These are phyloP conservation scores for Mesoclemmys tuberculata DNA, from an alignment of 2,113 vertebrate genomes.

Conservation along the genomic window DNA sequence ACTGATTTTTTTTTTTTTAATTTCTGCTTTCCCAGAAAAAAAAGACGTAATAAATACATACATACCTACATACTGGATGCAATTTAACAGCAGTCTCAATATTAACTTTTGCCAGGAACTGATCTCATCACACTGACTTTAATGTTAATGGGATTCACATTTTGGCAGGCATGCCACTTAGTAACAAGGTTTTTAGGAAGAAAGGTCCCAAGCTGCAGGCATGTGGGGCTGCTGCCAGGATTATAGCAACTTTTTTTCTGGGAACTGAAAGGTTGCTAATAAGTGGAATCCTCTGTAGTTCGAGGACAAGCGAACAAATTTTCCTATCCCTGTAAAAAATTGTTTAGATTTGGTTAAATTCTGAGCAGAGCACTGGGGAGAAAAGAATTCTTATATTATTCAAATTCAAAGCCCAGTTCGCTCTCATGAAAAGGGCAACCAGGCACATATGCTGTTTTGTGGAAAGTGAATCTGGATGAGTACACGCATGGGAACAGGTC, in stretches of 20 bases:
- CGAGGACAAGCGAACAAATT: background rate
- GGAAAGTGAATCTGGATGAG: background rate
- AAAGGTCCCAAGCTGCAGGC: background rate
- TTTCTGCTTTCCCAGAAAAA: background rate
- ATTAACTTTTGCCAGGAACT: background rate
- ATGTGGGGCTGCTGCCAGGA: background rate
- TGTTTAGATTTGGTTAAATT: background rate
- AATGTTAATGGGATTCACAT: background rate
- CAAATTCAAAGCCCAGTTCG: background rate
- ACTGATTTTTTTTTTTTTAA: background rate
- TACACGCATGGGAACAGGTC: background rate
- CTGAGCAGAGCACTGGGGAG: background rate
- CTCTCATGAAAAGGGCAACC: background rate
- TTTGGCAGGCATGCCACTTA: no score
- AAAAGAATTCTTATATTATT: background rate
- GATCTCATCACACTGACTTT: background rate
- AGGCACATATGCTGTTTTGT: background rate
- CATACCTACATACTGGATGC: background rate
- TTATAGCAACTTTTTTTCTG: background rate
- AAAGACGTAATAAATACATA: background rate
- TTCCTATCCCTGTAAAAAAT: background rate
- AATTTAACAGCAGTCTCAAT: background rate
- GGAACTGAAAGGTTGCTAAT: background rate
- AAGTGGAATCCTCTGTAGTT: background rate
- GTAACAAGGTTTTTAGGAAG: background rate